A percentile compares a stretch with the other conserved stretches of the same genome.
Evolutionary conservation across 2,888 invertebrate species (phyloP).

Genomic region (Amphipyra tragopoginis): DNA sequence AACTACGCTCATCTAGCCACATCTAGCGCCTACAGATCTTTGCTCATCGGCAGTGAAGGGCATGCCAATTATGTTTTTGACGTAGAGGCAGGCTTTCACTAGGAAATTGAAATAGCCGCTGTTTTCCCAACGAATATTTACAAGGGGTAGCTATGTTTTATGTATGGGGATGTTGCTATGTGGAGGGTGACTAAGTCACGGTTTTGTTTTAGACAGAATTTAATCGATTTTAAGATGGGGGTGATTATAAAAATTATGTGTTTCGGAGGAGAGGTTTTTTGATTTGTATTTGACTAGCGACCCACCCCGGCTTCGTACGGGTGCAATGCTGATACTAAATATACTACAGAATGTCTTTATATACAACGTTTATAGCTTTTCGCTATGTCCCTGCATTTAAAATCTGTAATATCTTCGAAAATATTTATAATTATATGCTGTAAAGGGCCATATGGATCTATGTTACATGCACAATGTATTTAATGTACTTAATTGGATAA

Average conservation of each 20-base stretch:
- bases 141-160: slow-evolving; percentile 50
- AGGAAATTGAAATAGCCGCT: slow-evolving; percentile 77
- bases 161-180: slow-evolving; percentile 16
- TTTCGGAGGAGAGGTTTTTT: not conserved
- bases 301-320: no score
- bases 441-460: no score
- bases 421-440: no score
- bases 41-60: slow-evolving; percentile 67
- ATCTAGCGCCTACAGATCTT: slow-evolving; percentile 59
- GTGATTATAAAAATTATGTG: slow-evolving; percentile 1
- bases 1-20: slow-evolving; percentile 30
- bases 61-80: slow-evolving; percentile 86
- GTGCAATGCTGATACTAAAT: no score
- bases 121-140: slow-evolving; percentile 67
- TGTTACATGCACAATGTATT: no score
- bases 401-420: no score
- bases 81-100: slow-evolving; percentile 69
- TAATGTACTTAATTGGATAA: no score
- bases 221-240: slow-evolving; percentile 24
- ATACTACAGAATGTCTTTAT: no score
- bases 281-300: not conserved
- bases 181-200: slow-evolving; percentile 5
- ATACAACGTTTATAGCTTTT: no score
- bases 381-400: no score
- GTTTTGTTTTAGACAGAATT: slow-evolving; percentile 28